Percentiles rank a stretch among this genome's conserved stretches.
Evolutionary conservation across 2,797 vertebrate species (phyloP).

Genomic region (Pristis pectinata): DNA sequence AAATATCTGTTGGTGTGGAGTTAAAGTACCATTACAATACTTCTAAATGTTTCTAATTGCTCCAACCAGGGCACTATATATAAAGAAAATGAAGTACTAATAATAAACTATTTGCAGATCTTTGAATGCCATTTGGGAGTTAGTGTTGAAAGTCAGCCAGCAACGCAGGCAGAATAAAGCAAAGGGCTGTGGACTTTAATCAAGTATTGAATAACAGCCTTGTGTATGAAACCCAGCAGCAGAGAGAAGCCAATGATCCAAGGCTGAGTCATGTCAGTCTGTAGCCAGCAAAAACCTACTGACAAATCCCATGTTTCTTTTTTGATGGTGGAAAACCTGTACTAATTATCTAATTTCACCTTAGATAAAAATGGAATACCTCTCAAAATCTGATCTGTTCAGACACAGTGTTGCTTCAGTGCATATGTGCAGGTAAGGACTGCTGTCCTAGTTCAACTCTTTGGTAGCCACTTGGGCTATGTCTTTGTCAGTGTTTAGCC

Average conservation of each 20-base stretch:
- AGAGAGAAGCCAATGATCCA: background rate
- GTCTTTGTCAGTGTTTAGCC: background rate
- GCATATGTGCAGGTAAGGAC: background rate
- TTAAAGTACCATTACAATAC: background rate
- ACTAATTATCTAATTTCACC: background rate
- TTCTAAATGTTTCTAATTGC: background rate
- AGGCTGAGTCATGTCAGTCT: background rate
- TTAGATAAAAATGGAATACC: background rate
- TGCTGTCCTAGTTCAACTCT: background rate
- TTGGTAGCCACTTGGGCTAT: background rate
- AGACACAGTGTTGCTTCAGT: background rate
- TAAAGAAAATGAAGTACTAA: slow-evolving; percentile 1
- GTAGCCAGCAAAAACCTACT: background rate
- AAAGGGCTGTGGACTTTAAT: background rate
- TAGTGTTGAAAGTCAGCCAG: background rate
- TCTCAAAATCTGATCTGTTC: background rate
- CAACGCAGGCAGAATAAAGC: background rate
- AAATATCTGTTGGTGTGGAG: background rate
- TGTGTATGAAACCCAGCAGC: background rate
- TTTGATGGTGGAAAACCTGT: background rate
- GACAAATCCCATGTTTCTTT: background rate
- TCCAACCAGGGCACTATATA: background rate
- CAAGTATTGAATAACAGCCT: background rate
- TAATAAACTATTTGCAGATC: background rate
- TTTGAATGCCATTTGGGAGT: slow-evolving; percentile 16